Evolutionary conservation across 92 coral and sea anemone species (phyloP), one percentile per base, ranked within the genome.

Genomic region (Heliopora coerulea): DNA sequence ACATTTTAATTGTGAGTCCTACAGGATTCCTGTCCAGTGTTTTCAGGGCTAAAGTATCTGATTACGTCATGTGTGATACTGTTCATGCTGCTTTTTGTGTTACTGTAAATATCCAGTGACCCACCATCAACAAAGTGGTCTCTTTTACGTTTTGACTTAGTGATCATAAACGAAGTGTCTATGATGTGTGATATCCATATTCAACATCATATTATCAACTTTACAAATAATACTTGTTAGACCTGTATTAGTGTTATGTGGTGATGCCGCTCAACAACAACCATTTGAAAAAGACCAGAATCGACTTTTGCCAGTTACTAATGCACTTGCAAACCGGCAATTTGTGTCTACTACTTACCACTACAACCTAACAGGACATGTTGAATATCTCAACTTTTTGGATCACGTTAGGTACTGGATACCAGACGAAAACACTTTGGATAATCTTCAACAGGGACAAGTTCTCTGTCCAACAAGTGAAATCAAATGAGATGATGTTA

Each of bases 81-180:
- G 19, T 72, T 0, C 84, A 80, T 33, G 31, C 74, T 1, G 40
- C 84, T 0, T 80, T 80, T 26, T 9, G 14, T 29, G 17, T 56
- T 18, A 73, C 73, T 0, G 79, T 80, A 1, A 1, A 41, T 4
- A n/a, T 19, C 30, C 4, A 15, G 39, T 18, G 76, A 69, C 0
- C 49, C 8, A 3, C 61, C 50, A 18, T 54, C 6, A 33, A 68
- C 48, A 0, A 79, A 79, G 44, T 68, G 58, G 68, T 0, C 50
- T 0, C 4, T 68, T 0, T 56, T 65, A 25, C 6, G 14, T 1
- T 79, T 37, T 39, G 70, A 79, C 42, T 20, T 79, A 14, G 58
- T 79, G 11, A 35, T n/a, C n/a, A n/a, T 68, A 0, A 70, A 79
- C 54, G 83, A 68, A 25, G 3, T 62, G 8, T 78, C 76, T 1